phyloP scores from a whole-genome alignment of 1,140 invertebrate species.

The Eueides isabella region DNA sequence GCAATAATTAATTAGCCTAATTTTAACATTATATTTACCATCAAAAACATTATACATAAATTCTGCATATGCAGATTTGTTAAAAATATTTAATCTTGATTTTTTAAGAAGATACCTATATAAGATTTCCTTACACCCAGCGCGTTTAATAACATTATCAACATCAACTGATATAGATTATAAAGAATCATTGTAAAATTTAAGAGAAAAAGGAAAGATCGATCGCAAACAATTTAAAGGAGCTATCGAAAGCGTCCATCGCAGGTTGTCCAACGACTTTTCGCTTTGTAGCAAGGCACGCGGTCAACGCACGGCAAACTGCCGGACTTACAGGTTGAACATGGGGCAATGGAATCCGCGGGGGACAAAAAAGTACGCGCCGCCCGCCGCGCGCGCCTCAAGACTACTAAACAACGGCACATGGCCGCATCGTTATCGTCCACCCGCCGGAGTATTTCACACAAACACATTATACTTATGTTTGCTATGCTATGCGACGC shows the following conservation, averaged over 20 bases:
- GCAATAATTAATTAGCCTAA: too few species aligned
- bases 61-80: too few species aligned
- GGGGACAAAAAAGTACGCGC: constrained; percentile 71
- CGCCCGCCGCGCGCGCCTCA: constrained; percentile 57
- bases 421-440: constrained; percentile 29
- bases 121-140: too few species aligned
- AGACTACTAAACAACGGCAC: constrained; percentile 65
- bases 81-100: too few species aligned
- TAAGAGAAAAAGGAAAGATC: constrained; percentile 9
- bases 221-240: constrained; percentile 54
- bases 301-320: constrained; percentile 79
- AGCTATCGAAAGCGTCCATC: constrained; percentile 65
- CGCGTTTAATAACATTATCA: too few species aligned
- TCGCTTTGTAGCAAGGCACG: constrained; percentile 62
- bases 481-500: constrained; percentile 1
- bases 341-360: constrained; percentile 77
- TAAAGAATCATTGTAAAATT: background rate
- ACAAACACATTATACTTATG: background rate
- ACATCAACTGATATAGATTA: too few species aligned
- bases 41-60: too few species aligned
- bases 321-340: constrained; percentile 79
- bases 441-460: background rate
- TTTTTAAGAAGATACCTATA: too few species aligned
- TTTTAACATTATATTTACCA: too few species aligned
- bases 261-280: constrained; percentile 69